phyloP scores from a whole-genome alignment of 2,888 invertebrate genomes.

The Agapetus fuscipes region DNA sequence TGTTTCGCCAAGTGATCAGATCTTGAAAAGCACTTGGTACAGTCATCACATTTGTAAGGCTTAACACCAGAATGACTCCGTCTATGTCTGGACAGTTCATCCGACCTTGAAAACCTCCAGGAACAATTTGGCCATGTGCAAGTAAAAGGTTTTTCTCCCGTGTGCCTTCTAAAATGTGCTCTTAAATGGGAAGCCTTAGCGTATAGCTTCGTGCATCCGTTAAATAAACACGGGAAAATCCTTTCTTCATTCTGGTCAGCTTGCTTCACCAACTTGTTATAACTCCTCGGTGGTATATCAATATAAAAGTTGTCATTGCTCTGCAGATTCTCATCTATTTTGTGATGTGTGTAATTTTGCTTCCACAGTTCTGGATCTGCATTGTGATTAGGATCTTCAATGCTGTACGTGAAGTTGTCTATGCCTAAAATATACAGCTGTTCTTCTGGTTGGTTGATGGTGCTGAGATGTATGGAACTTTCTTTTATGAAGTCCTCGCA shows the following conservation, averaged over 20 bases:
- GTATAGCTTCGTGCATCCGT: conserved; percentile 69
- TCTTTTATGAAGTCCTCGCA: conserved; percentile 30
- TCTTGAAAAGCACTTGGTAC: conserved; percentile 82
- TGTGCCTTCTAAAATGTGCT: conserved; percentile 78
- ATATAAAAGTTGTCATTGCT: no score
- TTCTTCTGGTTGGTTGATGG: conserved; percentile 12
- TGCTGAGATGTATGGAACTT: conserved; percentile 28
- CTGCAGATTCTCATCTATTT: background rate
- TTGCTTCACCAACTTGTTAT: background rate
- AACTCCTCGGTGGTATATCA: no score
- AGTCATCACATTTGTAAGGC: conserved; percentile 83
- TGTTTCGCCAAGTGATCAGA: conserved; percentile 94
- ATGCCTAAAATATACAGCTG: conserved; percentile 18
- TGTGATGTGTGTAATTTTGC: background rate
- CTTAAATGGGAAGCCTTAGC: conserved; percentile 86
- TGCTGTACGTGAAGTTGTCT: conserved; percentile 16
- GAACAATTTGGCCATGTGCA: conserved; percentile 74
- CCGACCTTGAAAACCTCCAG: conserved; percentile 91
- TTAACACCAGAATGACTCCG: conserved; percentile 94
- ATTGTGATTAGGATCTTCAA: conserved; percentile 1
- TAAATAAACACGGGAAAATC: conserved; percentile 59
- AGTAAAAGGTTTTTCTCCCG: conserved; percentile 67
- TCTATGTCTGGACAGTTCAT: conserved; percentile 85
- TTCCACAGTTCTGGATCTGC: background rate
- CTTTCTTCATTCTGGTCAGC: conserved; percentile 34